Percentiles rank a stretch among this genome's conserved stretches.
Conservation (phyloP, 2,888 invertebrate species). For the Callyntrura guangdongensis region DNA sequence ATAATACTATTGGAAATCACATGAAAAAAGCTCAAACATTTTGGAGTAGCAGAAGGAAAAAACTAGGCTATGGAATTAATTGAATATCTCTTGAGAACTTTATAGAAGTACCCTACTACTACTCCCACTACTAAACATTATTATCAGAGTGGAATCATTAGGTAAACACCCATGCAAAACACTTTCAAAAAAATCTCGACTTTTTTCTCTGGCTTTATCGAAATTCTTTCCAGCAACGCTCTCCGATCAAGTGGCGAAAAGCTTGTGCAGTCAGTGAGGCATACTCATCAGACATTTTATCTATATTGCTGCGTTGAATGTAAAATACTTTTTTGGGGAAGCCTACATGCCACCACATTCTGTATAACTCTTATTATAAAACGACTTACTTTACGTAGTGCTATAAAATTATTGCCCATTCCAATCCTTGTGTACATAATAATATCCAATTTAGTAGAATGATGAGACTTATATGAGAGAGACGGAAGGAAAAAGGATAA, state of each 20-base stretch:
- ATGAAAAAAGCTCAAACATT: too few relatives aligned
- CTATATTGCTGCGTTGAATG: neutral
- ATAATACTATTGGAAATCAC: too few relatives aligned
- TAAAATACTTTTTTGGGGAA: neutral
- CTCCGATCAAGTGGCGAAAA: constrained; percentile 1
- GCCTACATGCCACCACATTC: neutral
- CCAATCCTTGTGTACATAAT: constrained; percentile 26
- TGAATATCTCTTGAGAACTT: too few relatives aligned
- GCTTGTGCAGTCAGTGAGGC: neutral
- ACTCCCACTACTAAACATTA: too few relatives aligned
- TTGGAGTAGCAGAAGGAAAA: too few relatives aligned
- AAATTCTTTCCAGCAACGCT: neutral
- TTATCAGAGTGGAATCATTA: too few relatives aligned
- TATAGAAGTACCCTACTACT: too few relatives aligned
- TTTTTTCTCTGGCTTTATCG: neutral
- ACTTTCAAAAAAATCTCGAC: too few relatives aligned
- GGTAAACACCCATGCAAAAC: too few relatives aligned
- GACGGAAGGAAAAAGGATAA: constrained; percentile 61
- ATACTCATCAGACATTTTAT: too few relatives aligned
- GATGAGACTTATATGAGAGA: constrained; percentile 52
- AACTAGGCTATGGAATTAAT: too few relatives aligned
- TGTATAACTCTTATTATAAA: neutral
- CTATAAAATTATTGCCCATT: constrained; percentile 62
- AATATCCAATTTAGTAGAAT: constrained; percentile 49
- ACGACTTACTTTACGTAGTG: neutral